Evolutionary conservation across 1,140 invertebrate species (phyloP), one percentile per base, ranked within the genome.

Genomic region (Drosophila quadrilineata): DNA sequence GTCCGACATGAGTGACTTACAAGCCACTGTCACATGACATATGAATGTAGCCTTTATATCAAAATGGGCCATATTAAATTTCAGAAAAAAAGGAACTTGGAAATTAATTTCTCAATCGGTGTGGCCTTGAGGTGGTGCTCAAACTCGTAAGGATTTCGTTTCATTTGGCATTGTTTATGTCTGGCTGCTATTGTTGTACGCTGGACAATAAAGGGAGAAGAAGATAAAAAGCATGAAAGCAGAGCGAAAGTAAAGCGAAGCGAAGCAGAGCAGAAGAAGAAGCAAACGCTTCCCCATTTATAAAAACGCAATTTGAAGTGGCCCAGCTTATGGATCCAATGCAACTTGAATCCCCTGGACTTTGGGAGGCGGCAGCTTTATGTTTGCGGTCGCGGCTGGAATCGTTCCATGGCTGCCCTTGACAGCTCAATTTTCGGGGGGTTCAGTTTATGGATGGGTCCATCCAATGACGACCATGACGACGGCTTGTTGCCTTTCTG

Each of bases 401-500:
- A n/a, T 38, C 8, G 6, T 21, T 24, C 14, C 22, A 22, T 31
- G 52, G n/a, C 26, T 73, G 70, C 45, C 58, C 48, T 57, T 68
- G 71, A 73, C 69, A 72, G 57, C 59, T 74, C 53, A 57, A 35
- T 43, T 64, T 73, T 60, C 21, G 49, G 64, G 40, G 24, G 36
- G 66, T 48, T 52, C 46, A 75, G 60, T 73, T 79, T 79, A 79
- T 75, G 75, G 57, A 46, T 52, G 12, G 31, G 19, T n/a, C n/a
- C n/a, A n/a, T n/a, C 19, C 31, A 5, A 29, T n/a, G 16, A 28
- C 4, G 24, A 9, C 10, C 2, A 26, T 6, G 28, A 62, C 71
- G 52, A 56, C 67, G 76, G 75, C 75, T 82, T 80, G 75, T 75
- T 80, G 75, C 75, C 75, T 80, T 80, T 82, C 14, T 49, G 31